A percentile compares a stretch with the other conserved stretches of the same genome.
These are phyloP conservation scores for Hypomecis atomaria DNA, from an alignment of 2,888 invertebrate species.

Conservation along the genomic window DNA sequence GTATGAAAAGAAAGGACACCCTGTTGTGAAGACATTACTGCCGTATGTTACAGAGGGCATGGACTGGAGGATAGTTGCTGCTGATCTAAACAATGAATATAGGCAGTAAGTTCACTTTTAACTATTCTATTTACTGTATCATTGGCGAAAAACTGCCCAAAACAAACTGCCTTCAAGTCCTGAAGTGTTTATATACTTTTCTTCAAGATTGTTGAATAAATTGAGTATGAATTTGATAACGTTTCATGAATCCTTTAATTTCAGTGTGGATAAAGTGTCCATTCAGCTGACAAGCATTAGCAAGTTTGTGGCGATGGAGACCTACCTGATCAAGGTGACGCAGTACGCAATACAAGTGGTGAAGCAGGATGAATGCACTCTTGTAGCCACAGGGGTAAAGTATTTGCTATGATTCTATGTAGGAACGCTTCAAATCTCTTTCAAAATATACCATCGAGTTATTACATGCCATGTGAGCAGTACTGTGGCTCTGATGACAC, in stretches of 20 bases:
- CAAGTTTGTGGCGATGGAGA: conserved; percentile 91
- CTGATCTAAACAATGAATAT: conserved; percentile 90
- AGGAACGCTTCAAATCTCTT: too few species aligned
- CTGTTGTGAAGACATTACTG: conserved; percentile 87
- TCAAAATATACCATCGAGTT: too few species aligned
- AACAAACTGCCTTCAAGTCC: too few species aligned
- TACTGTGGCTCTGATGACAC: too few species aligned
- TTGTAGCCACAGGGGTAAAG: conserved; percentile 88
- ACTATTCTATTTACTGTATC: not conserved
- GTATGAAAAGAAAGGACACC: conserved; percentile 89
- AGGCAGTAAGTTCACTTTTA: conserved; percentile 82
- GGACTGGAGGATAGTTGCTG: conserved; percentile 88
- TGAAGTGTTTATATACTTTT: too few species aligned
- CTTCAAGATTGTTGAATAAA: not conserved
- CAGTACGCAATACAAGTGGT: conserved; percentile 90
- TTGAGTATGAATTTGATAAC: not conserved
- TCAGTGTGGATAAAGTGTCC: conserved; percentile 89
- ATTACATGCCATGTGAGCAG: too few species aligned
- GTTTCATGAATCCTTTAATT: conserved; percentile 43
- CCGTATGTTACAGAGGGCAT: conserved; percentile 86
- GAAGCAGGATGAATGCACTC: conserved; percentile 91
- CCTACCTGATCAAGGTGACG: conserved; percentile 94
- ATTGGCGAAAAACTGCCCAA: not conserved
- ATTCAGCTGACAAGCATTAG: conserved; percentile 88
- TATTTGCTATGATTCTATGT: not conserved